Evolutionary conservation across 1,140 invertebrate genomes (phyloP).

Genomic region (Leptinotarsa texana): DNA sequence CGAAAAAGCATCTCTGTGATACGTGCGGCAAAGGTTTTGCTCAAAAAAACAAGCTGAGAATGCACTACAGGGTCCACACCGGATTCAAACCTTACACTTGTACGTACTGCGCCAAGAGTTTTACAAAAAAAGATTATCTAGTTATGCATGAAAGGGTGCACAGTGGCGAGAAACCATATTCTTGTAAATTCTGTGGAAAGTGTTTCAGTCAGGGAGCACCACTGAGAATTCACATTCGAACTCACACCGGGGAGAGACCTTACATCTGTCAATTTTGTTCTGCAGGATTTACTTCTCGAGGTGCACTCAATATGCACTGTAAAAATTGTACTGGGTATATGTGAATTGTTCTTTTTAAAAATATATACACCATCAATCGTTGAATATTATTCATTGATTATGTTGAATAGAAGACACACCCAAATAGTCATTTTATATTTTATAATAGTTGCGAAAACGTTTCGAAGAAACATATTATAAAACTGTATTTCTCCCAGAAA

Average conservation of each 20-base stretch:
- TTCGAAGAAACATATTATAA: no score
- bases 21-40: slow-evolving; percentile 60
- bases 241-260: slow-evolving; percentile 51
- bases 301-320: slow-evolving; percentile 46
- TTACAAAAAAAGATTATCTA: slow-evolving; percentile 61
- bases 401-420: no score
- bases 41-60: slow-evolving; percentile 62
- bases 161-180: slow-evolving; percentile 61
- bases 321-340: slow-evolving; percentile 47
- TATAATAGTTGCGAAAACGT: no score
- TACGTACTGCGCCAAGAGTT: slow-evolving; percentile 60
- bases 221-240: slow-evolving; percentile 59
- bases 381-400: no score
- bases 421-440: no score
- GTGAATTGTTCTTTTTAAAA: neutral
- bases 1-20: slow-evolving; percentile 51
- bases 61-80: slow-evolving; percentile 65
- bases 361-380: no score
- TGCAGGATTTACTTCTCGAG: slow-evolving; percentile 43
- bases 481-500: no score
- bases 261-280: slow-evolving; percentile 48
- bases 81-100: slow-evolving; percentile 60
- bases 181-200: slow-evolving; percentile 60
- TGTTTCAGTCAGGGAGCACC: slow-evolving; percentile 57
- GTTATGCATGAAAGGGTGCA: slow-evolving; percentile 63